Conservation (phyloP, 2,797 vertebrate species). For the Alosa sapidissima region DNA sequence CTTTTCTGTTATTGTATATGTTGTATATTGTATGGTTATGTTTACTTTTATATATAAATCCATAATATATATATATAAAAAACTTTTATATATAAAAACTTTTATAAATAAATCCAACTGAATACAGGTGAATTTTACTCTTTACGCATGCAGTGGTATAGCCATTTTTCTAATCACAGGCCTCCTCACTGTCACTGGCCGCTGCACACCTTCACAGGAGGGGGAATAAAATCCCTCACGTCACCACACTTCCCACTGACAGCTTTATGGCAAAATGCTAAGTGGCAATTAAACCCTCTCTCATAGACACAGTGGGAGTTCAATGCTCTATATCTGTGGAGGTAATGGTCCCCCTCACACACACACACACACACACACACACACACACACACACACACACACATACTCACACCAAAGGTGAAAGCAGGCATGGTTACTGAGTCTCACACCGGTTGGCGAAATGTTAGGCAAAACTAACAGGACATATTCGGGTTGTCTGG, state of each 20-base stretch:
- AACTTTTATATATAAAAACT: neutral
- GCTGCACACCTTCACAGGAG: constrained; percentile 42
- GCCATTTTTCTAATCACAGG: neutral
- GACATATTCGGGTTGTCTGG: constrained; percentile 60
- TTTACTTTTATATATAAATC: neutral
- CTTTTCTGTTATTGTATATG: neutral
- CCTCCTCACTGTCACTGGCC: neutral
- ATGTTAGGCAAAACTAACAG: constrained; percentile 60
- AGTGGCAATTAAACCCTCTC: constrained; percentile 58
- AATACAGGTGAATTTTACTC: neutral
- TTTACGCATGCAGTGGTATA: neutral
- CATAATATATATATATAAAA: too few relatives aligned
- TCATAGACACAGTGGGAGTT: constrained; percentile 45
- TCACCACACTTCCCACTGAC: constrained; percentile 47
- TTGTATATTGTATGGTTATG: neutral
- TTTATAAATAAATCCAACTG: neutral
- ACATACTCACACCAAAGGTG: constrained; percentile 42
- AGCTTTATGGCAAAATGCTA: constrained; percentile 53
- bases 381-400: neutral
- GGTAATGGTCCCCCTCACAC: constrained; percentile 51
- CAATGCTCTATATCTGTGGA: constrained; percentile 52
- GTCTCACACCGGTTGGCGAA: constrained; percentile 48
- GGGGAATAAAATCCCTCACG: constrained; percentile 35
- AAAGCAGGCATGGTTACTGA: constrained; percentile 58
- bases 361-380: neutral